Conservation (phyloP, 2,113 vertebrate genomes). For the Oplegnathus fasciatus region DNA sequence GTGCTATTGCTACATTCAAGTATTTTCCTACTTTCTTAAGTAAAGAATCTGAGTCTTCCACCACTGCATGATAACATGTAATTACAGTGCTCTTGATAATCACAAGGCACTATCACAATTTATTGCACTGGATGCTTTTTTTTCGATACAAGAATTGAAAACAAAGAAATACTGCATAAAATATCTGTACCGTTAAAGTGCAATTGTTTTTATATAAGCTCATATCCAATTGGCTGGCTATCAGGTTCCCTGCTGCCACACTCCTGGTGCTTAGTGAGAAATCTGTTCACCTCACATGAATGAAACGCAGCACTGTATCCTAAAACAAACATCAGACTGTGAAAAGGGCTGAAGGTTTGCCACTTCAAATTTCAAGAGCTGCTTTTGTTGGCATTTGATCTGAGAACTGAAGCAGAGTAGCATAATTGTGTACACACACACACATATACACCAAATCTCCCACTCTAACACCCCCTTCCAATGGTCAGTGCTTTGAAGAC, state of each 20-base stretch:
- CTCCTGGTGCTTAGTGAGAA: slow-evolving; percentile 65
- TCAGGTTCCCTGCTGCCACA: slow-evolving; percentile 42
- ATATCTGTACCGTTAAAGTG: not conserved
- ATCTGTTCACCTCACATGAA: slow-evolving; percentile 66
- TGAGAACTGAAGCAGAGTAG: slow-evolving; percentile 72
- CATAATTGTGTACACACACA: slow-evolving; percentile 70
- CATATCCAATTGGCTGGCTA: slow-evolving; percentile 37
- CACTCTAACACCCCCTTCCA: slow-evolving; percentile 50
- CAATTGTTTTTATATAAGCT: slow-evolving; percentile 23
- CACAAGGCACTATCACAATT: not conserved
- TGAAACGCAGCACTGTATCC: slow-evolving; percentile 74
- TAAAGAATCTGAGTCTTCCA: not conserved
- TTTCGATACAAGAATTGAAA: not conserved
- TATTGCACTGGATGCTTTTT: not conserved
- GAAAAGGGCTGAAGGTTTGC: slow-evolving; percentile 75
- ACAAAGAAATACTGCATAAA: slow-evolving; percentile 10
- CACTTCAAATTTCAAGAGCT: slow-evolving; percentile 80
- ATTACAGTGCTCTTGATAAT: not conserved
- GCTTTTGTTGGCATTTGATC: slow-evolving; percentile 84
- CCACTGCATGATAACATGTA: not conserved
- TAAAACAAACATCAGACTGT: slow-evolving; percentile 75
- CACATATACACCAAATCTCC: slow-evolving; percentile 62
- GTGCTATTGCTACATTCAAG: not conserved
- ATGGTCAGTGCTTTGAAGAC: slow-evolving; percentile 76
- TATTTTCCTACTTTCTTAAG: not conserved